phyloP scores from a whole-genome alignment of 2,113 vertebrate species.

The Micromys minutus region DNA sequence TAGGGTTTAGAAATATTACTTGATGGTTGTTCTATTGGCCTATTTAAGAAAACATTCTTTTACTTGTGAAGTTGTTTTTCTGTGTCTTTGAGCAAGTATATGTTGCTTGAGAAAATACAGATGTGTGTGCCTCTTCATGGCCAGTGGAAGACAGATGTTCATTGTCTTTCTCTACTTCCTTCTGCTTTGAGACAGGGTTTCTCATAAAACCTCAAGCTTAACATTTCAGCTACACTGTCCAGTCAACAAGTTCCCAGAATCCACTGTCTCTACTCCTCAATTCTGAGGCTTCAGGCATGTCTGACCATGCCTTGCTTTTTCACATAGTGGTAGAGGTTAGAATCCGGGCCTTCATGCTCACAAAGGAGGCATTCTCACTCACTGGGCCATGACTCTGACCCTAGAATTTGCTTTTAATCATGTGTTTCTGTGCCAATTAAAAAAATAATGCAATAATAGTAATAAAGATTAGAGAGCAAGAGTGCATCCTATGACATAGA shows the following conservation, averaged over 20 bases:
- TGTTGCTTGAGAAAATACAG: neutral
- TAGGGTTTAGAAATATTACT: conserved; percentile 26
- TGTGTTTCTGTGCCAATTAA: neutral
- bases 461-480: neutral
- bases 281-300: neutral
- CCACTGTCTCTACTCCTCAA: neutral
- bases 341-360: neutral
- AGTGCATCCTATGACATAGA: neutral
- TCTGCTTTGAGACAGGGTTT: neutral
- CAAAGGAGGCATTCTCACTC: neutral
- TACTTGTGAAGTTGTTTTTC: conserved; percentile 14
- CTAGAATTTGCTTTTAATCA: neutral
- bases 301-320: neutral
- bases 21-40: neutral
- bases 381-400: neutral
- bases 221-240: neutral
- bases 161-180: neutral
- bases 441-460: neutral
- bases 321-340: neutral
- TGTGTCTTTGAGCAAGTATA: neutral
- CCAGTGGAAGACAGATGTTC: neutral
- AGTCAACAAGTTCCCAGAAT: neutral
- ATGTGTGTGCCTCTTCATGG: neutral
- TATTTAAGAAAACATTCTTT: conserved; percentile 13
- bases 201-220: neutral